phyloP scores from a whole-genome alignment of 2,113 vertebrate species.

The Himantopus leucocephalus region DNA sequence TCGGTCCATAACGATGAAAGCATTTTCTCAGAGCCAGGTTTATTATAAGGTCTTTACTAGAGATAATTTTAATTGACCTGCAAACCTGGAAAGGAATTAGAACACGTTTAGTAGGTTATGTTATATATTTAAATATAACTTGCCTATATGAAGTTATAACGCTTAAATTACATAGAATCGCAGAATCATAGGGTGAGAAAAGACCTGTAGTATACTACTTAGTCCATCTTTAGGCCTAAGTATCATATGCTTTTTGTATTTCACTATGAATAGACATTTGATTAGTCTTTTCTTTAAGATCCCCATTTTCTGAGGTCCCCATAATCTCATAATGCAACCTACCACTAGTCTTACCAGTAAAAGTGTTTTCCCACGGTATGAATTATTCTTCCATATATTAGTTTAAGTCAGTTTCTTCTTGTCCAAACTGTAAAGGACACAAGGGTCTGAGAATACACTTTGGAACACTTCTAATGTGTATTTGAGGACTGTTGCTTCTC shows the following conservation, averaged over 20 bases:
- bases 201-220: background rate
- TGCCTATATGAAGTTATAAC: background rate
- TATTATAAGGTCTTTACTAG: background rate
- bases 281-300: background rate
- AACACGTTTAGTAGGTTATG: background rate
- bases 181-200: background rate
- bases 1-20: background rate
- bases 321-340: background rate
- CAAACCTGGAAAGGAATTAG: background rate
- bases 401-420: background rate
- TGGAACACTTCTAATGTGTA: background rate
- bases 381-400: background rate
- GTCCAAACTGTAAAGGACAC: background rate
- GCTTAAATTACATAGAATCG: background rate
- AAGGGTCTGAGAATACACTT: background rate
- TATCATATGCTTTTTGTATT: background rate
- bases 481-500: background rate
- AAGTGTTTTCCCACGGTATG: background rate
- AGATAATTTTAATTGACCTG: background rate
- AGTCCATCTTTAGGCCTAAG: background rate
- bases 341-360: background rate
- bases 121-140: background rate
- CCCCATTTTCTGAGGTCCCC: background rate
- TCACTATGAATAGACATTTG: background rate
- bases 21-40: background rate